Evolutionary conservation across 1,140 invertebrate species (phyloP).

Genomic region (Dinoponera quadriceps): DNA sequence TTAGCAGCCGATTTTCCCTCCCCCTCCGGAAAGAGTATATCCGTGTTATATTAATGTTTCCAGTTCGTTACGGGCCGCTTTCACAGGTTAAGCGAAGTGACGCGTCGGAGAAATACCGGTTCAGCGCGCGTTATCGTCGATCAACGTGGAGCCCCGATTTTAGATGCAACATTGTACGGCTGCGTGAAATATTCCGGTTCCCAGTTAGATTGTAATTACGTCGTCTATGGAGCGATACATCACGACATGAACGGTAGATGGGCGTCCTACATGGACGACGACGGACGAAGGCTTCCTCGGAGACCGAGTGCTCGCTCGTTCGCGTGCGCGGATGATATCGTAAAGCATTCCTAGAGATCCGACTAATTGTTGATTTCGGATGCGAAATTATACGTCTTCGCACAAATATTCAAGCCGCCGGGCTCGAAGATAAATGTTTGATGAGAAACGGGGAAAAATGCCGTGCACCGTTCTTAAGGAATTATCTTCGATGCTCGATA

Average conservation of each 20-base stretch:
- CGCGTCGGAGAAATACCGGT: constrained; percentile 37
- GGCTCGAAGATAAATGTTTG: constrained; percentile 50
- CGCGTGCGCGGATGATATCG: constrained; percentile 14
- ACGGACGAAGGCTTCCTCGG: constrained; percentile 34
- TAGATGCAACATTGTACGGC: constrained; percentile 25
- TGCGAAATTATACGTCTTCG: constrained; percentile 54
- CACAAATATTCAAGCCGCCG: constrained; percentile 61
- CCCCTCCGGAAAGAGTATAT: background rate
- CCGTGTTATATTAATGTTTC: constrained; percentile 52
- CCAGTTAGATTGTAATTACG: constrained; percentile 65
- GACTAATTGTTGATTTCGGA: constrained; percentile 62
- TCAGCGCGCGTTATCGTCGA: constrained; percentile 23
- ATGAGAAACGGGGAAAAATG: constrained; percentile 53
- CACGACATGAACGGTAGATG: constrained; percentile 51
- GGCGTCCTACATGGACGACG: background rate
- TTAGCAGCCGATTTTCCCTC: constrained; percentile 20
- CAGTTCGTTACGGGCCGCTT: constrained; percentile 43
- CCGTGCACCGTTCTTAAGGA: constrained; percentile 32
- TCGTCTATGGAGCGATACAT: constrained; percentile 64
- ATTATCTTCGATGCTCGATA: constrained; percentile 47
- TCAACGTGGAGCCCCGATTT: constrained; percentile 37
- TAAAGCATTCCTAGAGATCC: constrained; percentile 52
- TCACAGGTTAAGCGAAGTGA: constrained; percentile 28
- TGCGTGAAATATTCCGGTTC: constrained; percentile 62
- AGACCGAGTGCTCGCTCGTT: constrained; percentile 29